phyloP scores from a whole-genome alignment of 1,140 invertebrate species.

The Apolygus lucorum region DNA sequence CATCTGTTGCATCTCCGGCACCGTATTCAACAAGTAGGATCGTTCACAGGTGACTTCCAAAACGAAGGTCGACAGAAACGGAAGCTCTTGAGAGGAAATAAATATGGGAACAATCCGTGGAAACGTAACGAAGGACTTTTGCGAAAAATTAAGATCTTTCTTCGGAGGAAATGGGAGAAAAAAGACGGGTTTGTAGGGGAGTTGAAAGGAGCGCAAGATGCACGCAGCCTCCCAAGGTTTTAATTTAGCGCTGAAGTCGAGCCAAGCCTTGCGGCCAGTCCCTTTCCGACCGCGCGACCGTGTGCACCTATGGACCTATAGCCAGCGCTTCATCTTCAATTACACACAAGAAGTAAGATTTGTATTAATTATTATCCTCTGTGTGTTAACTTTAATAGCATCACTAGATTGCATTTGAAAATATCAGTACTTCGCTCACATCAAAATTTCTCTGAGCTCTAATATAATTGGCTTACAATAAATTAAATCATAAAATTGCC shows the following conservation, averaged over 20 bases:
- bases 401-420: no score
- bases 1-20: conserved; percentile 10
- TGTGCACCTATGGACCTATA: conserved; percentile 2
- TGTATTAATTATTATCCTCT: no score
- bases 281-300: background rate
- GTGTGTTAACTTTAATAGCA: no score
- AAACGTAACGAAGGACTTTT: no score
- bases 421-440: no score
- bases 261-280: conserved; percentile 12
- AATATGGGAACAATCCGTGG: background rate
- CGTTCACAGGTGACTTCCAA: background rate
- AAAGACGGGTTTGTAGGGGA: background rate
- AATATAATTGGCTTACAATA: no score
- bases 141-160: background rate
- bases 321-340: background rate
- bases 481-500: no score
- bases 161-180: background rate
- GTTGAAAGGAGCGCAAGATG: conserved; percentile 1
- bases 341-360: no score
- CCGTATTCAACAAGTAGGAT: background rate
- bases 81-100: background rate
- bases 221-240: conserved; percentile 17
- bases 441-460: no score
- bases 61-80: background rate
- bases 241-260: conserved; percentile 18